phyloP scores from a whole-genome alignment of 92 coral and sea anemone species.

The Actinernus sp. region DNA sequence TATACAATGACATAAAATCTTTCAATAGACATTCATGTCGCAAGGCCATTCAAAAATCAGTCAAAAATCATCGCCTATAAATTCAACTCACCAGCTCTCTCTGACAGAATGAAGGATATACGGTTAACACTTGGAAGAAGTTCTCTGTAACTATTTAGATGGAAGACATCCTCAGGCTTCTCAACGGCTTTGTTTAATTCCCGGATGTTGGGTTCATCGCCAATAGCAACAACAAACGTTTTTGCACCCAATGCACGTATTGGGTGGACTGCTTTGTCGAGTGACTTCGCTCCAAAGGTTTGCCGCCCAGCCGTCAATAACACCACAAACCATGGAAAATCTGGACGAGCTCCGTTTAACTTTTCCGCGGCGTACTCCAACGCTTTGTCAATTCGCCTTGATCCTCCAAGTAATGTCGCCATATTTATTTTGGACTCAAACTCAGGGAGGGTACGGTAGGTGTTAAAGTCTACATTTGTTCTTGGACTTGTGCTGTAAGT shows the following conservation, averaged over 20 bases:
- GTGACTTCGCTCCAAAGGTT: constrained; percentile 27
- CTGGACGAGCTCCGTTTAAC: constrained; percentile 42
- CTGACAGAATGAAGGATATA: constrained; percentile 21
- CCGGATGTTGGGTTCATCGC: constrained; percentile 54
- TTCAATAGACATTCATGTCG: no score
- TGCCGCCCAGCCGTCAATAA: constrained; percentile 85
- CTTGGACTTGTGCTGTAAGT: constrained; percentile 66
- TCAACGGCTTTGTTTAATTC: constrained; percentile 63
- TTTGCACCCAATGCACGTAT: constrained; percentile 67
- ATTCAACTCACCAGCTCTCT: constrained; percentile 43
- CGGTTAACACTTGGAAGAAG: constrained; percentile 16
- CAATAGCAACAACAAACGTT: constrained; percentile 78
- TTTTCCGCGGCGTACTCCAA: constrained; percentile 46
- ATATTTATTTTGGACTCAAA: constrained; percentile 51
- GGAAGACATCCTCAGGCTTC: constrained; percentile 59
- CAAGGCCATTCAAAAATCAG: no score
- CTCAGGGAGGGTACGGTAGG: constrained; percentile 42
- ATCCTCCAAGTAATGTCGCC: constrained; percentile 69
- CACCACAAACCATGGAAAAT: constrained; percentile 67
- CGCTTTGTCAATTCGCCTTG: constrained; percentile 74
- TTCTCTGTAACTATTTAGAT: constrained; percentile 27
- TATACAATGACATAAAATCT: no score
- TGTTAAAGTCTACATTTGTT: constrained; percentile 49
- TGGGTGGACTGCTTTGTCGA: constrained; percentile 56
- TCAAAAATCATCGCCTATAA: no score